Evolutionary conservation across 2,113 vertebrate species (phyloP), one percentile per base, ranked within the genome.

Genomic region (Stictonetta naevosa): DNA sequence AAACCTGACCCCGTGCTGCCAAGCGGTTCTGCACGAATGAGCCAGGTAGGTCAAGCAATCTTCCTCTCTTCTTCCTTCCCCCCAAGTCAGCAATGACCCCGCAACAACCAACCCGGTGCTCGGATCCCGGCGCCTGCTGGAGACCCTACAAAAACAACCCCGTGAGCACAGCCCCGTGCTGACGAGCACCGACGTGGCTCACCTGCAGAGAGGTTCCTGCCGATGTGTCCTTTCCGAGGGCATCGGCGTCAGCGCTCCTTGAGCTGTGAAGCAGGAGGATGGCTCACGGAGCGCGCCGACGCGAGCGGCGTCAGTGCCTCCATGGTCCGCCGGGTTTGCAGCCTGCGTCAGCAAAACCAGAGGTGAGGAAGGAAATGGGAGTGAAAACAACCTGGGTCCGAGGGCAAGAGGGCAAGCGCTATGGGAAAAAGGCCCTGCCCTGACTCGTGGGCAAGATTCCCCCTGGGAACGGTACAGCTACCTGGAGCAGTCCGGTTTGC

Each of bases 11-110:
- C 69, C 79, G 5, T 0, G 8, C 73, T 74, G 36, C 88, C 69
- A 58, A 82, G 58, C 77, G 91, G 83, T 95, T 93, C 95, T 94
- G 93, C 86, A 67, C 3, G 58, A 94, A 80, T 76, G 92, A 96
- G 52, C 81, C 67, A 79, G 83, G 86, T 40, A 88, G 80, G 76
- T 84, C 80, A 91, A 79, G 83, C 62, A 91, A 69, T 93, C 80
- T 88, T 71, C 66, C 29, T 84, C 46, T 92, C 86, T 75, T 53
- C 13, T 89, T 92, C 81, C 60, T 92, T 91, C 59, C 73, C 33
- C 58, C 72, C 31, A 69, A 96, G 73, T 89, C 16, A 69, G 72
- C 69, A 58, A 31, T 66, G 83, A n/a, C 66, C 83, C 86, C 53
- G 36, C 31, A 66, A 6, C 50, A 64, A 34, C 50, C 40, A 66